Evolutionary conservation across 2,888 invertebrate genomes (phyloP), one percentile per base, ranked within the genome.

Genomic region (Microchrysa polita): DNA sequence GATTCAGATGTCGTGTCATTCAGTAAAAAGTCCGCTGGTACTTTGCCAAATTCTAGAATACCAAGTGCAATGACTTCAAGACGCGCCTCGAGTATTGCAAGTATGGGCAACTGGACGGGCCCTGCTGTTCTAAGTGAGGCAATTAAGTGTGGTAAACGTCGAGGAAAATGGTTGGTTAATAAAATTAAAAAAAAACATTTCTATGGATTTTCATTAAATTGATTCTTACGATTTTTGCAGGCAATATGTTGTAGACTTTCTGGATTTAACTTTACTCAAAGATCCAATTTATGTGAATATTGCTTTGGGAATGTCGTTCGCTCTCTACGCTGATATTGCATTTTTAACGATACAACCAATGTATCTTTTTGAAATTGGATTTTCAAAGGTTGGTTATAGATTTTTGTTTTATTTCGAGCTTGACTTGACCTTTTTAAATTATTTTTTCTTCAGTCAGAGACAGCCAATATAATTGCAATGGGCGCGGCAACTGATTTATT

Each of bases 331-430:
- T 5, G 93, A 93, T 81, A 86, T 90, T 55, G 90, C 90, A 0
- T 93, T 93, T 81, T 88, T 90, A 77, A 89, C 90, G 0, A 80
- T 93, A 67, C 88, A 92, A 75, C 92, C 93, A 0, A 79, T 92
- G 78, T 84, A 84, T 75, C 77, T 84, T 2, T 82, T 83, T 42
- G 82, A 84, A 22, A 73, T 84, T 73, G 80, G 82, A 0, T 84
- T 81, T 74, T 78, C 67, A 53, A 82, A 80, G 80, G 85, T 83
- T 55, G 76, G 42, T 40, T 40, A 40, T n/a, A 42, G 12, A 42
- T n/a, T n/a, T n/a, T 65, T 44, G n/a, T 2, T 42, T 7, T 63
- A 55, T 34, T 69, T 52, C 52, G 12, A n/a, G 40, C 22, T 57
- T 9, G 44, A 42, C 9, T 42, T 63, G 18, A 16, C n/a, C 5